Conservation (phyloP, 2,797 vertebrate genomes). For the Phrynocephalus forsythii region DNA sequence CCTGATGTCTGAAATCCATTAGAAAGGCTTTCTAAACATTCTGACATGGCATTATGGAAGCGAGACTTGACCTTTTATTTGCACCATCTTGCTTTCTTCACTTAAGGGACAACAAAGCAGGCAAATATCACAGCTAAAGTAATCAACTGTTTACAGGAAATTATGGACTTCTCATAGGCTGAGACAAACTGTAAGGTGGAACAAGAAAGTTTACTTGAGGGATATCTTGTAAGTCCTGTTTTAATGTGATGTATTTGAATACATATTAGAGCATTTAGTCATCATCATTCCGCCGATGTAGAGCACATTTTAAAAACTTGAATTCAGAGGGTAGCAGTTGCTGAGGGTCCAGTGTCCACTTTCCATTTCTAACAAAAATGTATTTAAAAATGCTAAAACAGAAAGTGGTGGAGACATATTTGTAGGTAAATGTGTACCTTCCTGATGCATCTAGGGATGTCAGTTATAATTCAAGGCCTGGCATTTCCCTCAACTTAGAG, state of each 20-base stretch:
- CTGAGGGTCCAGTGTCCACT: no score
- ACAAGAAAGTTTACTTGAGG: neutral
- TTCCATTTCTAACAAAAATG: no score
- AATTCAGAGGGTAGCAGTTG: neutral
- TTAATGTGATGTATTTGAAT: neutral
- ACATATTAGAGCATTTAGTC: neutral
- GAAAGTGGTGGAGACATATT: no score
- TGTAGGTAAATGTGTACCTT: no score
- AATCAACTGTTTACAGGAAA: constrained; percentile 35
- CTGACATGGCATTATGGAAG: constrained; percentile 35
- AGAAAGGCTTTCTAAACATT: constrained; percentile 43
- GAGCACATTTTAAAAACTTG: neutral
- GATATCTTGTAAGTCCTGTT: neutral
- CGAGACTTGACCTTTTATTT: constrained; percentile 33
- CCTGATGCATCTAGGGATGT: no score
- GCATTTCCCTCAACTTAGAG: no score
- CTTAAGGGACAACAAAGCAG: constrained; percentile 33
- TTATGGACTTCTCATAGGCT: constrained; percentile 1
- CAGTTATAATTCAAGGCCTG: no score
- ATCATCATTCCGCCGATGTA: neutral
- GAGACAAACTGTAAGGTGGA: neutral
- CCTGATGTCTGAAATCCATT: constrained; percentile 45
- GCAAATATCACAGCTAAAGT: constrained; percentile 32
- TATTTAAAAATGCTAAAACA: no score
- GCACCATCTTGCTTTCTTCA: constrained; percentile 24